Percentiles rank a stretch among this genome's conserved stretches.
phyloP scores from a whole-genome alignment of 2,113 vertebrate species.

The Chrysochloris asiatica region DNA sequence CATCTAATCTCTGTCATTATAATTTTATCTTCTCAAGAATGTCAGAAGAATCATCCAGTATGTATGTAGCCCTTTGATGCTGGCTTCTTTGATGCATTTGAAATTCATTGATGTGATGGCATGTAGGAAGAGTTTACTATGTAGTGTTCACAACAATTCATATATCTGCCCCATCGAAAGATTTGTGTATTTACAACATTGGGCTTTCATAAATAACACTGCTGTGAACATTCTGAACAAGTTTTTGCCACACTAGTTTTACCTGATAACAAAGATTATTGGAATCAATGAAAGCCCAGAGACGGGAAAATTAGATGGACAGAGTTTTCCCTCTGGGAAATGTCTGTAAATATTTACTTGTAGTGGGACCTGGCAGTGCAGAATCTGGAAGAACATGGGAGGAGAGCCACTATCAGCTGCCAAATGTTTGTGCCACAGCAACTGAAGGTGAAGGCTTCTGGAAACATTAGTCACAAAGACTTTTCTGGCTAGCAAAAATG shows the following conservation, averaged over 20 bases:
- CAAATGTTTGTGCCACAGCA: not conserved
- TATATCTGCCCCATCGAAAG: not conserved
- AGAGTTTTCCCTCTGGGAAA: not conserved
- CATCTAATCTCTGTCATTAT: no score
- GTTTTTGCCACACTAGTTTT: not conserved
- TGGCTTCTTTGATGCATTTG: no score
- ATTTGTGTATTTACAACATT: not conserved
- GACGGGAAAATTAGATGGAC: not conserved
- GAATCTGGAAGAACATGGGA: not conserved
- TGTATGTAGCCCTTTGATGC: no score
- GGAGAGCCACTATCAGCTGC: not conserved
- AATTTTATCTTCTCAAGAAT: no score
- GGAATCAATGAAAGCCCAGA: not conserved
- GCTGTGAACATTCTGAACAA: not conserved
- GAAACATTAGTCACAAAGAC: not conserved
- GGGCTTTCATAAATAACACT: not conserved
- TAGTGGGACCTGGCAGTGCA: not conserved
- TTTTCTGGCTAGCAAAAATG: not conserved
- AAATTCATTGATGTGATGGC: no score
- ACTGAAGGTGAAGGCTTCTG: not conserved
- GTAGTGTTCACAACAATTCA: no score
- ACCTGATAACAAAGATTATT: not conserved
- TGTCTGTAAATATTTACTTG: not conserved
- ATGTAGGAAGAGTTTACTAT: no score
- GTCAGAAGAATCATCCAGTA: no score